Base-by-base conservation (phyloP, 1,140 invertebrate species). In the Drosophila sechellia region DNA sequence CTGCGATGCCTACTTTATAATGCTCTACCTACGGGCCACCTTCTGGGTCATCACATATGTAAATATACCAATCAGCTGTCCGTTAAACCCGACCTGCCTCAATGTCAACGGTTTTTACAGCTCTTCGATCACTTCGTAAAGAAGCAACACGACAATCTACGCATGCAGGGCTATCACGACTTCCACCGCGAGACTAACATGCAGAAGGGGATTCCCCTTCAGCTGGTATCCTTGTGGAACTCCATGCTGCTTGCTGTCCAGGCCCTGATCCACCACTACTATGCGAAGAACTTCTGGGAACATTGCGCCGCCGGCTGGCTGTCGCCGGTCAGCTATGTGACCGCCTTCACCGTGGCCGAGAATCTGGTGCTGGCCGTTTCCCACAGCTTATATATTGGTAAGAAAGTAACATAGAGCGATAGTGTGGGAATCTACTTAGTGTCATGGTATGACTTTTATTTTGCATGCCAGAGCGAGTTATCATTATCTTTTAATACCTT, bases 1-100 rank as follows among this genome's bases (percentile, higher is more conserved):
- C 90, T 95, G 95, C 63, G 93, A 94, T 68, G 94, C 95, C 37
- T 95, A 95, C 77, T 95, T 95, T 85, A 93, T 95, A 73, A 94
- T 95, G 79, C 92, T 95, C 13, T 95, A 95, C 81, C 91, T 95
- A 42, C 94, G 95, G 53, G 94, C 94, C 52, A 92, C 90, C 25
- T 94, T 94, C 70, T 95, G 95, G 95, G 79, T 95, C 34, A 77
- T 95, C 56, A 94, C 95, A 45, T 93, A 94, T 92, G 90, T 94
- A 91, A 91, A 91, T 92, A 77, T 31, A 15, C n/a, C 17, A 8
- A 20, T 46, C 4, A 52, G 46, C 52, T 5, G 2, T 49, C n/a
- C 15, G 8, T 50, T 34, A 42, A 8, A 53, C 4, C 20, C 35
- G 66, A 83, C 74, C 71, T 79, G 39, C 55, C 65, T 31, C 50